Conservation (phyloP, 2,888 invertebrate genomes). For the Tetragnatha montana region DNA sequence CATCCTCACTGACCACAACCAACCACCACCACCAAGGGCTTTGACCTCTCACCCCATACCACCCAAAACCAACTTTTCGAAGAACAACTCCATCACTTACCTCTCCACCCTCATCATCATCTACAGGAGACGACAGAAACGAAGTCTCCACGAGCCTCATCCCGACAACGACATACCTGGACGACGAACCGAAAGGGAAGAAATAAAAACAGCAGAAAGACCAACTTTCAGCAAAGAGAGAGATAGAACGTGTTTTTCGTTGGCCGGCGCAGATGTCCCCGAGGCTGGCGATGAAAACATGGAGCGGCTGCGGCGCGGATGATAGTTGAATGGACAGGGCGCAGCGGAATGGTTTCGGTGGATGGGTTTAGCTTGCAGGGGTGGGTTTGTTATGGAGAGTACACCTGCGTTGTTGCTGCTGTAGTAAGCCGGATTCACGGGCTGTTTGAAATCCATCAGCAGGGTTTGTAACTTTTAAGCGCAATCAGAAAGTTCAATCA, state of each 20-base stretch:
- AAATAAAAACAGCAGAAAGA: conserved; percentile 25
- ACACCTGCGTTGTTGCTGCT: too few species aligned
- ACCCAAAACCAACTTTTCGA: not conserved
- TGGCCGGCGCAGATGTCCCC: conserved; percentile 32
- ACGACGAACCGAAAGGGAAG: conserved; percentile 13
- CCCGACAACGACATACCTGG: conserved; percentile 31
- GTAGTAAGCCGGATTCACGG: too few species aligned
- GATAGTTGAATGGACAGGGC: too few species aligned
- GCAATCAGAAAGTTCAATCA: too few species aligned
- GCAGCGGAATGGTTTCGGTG: too few species aligned
- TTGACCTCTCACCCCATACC: not conserved
- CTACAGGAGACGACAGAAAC: conserved; percentile 50
- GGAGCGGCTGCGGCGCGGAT: not conserved
- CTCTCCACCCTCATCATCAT: not conserved
- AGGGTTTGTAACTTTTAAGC: too few species aligned
- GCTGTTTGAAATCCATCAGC: too few species aligned
- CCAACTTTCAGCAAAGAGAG: conserved; percentile 1
- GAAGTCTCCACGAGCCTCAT: conserved; percentile 65
- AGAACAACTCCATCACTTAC: conserved; percentile 2
- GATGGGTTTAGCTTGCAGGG: too few species aligned
- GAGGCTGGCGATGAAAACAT: not conserved
- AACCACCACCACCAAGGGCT: not conserved
- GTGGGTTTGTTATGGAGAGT: too few species aligned
- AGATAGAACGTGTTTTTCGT: conserved; percentile 28
- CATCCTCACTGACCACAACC: not conserved